A percentile compares a stretch with the other conserved stretches of the same genome.
phyloP scores from a whole-genome alignment of 2,113 vertebrate genomes.

The Oryzias celebensis region DNA sequence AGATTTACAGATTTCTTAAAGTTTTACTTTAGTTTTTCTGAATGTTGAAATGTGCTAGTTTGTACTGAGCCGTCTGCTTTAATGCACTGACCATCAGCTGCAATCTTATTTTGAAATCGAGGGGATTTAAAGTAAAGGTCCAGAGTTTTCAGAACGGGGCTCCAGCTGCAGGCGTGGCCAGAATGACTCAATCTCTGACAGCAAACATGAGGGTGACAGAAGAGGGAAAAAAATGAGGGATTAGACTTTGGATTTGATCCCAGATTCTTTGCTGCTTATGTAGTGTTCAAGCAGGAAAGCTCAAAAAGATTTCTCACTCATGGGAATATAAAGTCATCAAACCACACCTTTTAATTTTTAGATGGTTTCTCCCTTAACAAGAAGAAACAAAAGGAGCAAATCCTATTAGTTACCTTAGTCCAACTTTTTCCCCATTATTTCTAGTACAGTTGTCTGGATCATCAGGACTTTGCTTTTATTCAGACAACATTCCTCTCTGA shows the following conservation, averaged over 20 bases:
- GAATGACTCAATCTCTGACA: constrained; percentile 19
- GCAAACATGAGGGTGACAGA: constrained; percentile 15
- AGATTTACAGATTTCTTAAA: no score
- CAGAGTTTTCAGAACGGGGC: neutral
- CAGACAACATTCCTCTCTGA: constrained; percentile 17
- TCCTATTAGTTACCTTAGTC: no score
- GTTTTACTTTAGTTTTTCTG: no score
- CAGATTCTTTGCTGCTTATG: constrained; percentile 18
- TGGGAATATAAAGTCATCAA: constrained; percentile 51
- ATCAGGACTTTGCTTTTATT: no score
- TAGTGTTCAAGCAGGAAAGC: constrained; percentile 49
- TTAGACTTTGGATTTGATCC: constrained; percentile 43
- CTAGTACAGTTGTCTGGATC: no score
- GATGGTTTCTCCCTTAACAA: constrained; percentile 41
- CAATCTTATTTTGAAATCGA: no score
- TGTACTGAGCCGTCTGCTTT: no score
- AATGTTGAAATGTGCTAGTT: no score
- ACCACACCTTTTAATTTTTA: constrained; percentile 48
- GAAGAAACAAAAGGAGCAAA: constrained; percentile 30
- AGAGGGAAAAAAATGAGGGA: constrained; percentile 43
- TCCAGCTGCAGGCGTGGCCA: constrained; percentile 50
- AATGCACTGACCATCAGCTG: no score
- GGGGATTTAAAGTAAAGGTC: no score
- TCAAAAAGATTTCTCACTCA: constrained; percentile 27
- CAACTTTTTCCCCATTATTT: no score